Evolutionary conservation across 2,797 vertebrate genomes (phyloP).

Genomic region (Acanthopagrus latus): DNA sequence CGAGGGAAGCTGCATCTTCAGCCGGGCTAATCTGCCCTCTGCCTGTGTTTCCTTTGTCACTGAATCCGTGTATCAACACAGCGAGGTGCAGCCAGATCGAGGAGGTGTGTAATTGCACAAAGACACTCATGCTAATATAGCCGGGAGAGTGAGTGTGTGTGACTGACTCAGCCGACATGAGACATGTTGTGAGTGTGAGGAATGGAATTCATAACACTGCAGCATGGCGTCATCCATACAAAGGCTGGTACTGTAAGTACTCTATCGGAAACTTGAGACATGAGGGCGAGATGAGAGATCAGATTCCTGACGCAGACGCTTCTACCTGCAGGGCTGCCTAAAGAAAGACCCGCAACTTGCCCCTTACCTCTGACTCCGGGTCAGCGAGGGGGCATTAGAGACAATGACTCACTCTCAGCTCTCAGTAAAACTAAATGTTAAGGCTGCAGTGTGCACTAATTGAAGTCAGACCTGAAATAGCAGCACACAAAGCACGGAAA

Average conservation of each 20-base stretch:
- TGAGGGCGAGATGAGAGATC: slow-evolving; percentile 78
- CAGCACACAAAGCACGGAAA: neutral
- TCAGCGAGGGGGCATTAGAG: slow-evolving; percentile 66
- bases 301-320: slow-evolving; percentile 69
- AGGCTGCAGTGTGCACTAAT: neutral
- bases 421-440: slow-evolving; percentile 21
- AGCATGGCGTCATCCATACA: slow-evolving; percentile 70
- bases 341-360: slow-evolving; percentile 43
- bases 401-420: slow-evolving; percentile 36
- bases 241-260: slow-evolving; percentile 74
- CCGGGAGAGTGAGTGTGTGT: slow-evolving; percentile 60
- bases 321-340: slow-evolving; percentile 62
- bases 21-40: slow-evolving; percentile 82
- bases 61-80: slow-evolving; percentile 83
- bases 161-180: slow-evolving; percentile 77
- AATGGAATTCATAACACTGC: slow-evolving; percentile 80
- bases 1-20: slow-evolving; percentile 76
- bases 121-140: slow-evolving; percentile 77
- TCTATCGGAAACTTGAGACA: slow-evolving; percentile 79
- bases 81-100: slow-evolving; percentile 79
- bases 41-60: slow-evolving; percentile 85
- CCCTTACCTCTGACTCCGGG: slow-evolving; percentile 46
- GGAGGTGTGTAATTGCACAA: slow-evolving; percentile 83
- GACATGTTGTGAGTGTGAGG: slow-evolving; percentile 74
- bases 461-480: neutral